Evolutionary conservation across 2,888 invertebrate genomes (phyloP).

Genomic region (Amiota mariae): DNA sequence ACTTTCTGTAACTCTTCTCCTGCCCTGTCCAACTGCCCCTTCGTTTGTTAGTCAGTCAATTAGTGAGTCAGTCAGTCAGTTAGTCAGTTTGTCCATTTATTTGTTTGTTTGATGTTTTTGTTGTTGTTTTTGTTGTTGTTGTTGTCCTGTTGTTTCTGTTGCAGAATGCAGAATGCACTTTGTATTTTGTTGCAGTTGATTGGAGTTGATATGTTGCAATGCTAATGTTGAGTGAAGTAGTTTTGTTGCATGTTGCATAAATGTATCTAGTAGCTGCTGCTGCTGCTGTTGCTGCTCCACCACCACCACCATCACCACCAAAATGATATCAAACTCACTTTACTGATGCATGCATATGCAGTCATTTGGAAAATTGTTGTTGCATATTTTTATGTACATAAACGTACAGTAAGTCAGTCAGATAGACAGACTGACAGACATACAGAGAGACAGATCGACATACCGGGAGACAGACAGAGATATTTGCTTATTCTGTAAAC

Average conservation of each 20-base stretch:
- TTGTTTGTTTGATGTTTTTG: not conserved
- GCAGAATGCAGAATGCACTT: constrained; percentile 41
- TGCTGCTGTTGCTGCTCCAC: not conserved
- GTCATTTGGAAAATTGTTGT: constrained; percentile 68
- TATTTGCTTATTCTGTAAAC: constrained; percentile 20
- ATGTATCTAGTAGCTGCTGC: not conserved
- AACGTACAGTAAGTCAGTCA: too few species aligned
- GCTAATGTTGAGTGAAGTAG: constrained; percentile 52
- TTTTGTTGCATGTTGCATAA: not conserved
- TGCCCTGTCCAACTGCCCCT: not conserved
- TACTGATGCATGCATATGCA: constrained; percentile 57
- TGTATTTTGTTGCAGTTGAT: constrained; percentile 58
- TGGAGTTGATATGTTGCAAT: constrained; percentile 62
- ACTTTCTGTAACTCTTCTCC: too few species aligned
- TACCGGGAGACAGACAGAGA: not conserved
- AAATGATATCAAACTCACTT: not conserved
- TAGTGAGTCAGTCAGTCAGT: constrained; percentile 4
- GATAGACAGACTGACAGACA: too few species aligned
- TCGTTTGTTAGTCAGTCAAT: not conserved
- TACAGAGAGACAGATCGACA: not conserved
- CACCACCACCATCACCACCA: not conserved
- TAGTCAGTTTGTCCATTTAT: not conserved
- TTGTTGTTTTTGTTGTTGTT: constrained; percentile 16
- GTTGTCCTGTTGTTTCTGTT: constrained; percentile 15
- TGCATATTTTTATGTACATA: constrained; percentile 52